A percentile compares a stretch with the other conserved stretches of the same genome.
Evolutionary conservation across 2,888 invertebrate genomes (phyloP).

Genomic region (Coecobrya sp.): DNA sequence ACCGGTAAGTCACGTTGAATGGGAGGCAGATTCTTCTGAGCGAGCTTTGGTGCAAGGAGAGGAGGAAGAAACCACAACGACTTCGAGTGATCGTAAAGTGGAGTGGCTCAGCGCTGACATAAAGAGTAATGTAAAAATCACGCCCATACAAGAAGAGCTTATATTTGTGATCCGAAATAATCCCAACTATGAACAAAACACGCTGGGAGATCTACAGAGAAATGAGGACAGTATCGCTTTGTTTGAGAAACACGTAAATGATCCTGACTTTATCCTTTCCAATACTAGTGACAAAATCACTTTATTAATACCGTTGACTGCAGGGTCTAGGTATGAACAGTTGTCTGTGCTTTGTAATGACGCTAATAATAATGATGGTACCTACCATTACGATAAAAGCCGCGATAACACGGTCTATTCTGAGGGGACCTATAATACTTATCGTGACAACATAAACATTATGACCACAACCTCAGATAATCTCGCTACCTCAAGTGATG

Average conservation of each 20-base stretch:
- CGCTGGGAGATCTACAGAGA: not conserved
- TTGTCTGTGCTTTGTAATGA: constrained; percentile 64
- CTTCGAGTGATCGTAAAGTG: not conserved
- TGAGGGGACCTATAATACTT: not conserved
- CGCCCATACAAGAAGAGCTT: constrained; percentile 63
- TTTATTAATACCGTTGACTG: constrained; percentile 59
- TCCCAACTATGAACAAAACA: constrained; percentile 14
- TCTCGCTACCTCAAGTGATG: not conserved
- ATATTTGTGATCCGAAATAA: constrained; percentile 68
- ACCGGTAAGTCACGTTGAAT: constrained; percentile 64
- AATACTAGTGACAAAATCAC: not conserved
- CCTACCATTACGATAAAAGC: not conserved
- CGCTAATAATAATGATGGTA: constrained; percentile 25
- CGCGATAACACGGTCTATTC: not conserved
- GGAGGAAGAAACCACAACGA: not conserved
- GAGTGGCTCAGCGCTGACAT: not conserved
- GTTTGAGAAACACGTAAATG: constrained; percentile 69
- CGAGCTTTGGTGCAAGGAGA: not conserved
- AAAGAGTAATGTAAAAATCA: constrained; percentile 50
- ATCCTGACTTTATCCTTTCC: constrained; percentile 66
- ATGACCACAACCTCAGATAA: too few species aligned
- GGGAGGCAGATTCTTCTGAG: constrained; percentile 46
- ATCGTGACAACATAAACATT: not conserved
- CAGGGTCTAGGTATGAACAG: constrained; percentile 31
- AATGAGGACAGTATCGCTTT: not conserved